Conservation (phyloP, 92 coral and sea anemone species). For the Porites rus region DNA sequence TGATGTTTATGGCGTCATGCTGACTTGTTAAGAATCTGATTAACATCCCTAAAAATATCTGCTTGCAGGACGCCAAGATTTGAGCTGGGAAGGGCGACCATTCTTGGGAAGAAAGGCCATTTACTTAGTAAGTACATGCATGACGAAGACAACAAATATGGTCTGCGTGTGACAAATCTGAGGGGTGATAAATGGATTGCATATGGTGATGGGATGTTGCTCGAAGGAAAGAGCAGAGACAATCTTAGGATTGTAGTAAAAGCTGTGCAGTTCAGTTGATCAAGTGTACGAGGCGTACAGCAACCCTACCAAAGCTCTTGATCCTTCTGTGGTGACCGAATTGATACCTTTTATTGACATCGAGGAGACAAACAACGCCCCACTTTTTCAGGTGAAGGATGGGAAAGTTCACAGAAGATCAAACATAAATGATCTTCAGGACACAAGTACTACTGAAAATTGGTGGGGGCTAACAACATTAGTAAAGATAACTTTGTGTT, state of each 20-base stretch:
- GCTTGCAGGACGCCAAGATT: constrained; percentile 65
- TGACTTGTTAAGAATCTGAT: not conserved
- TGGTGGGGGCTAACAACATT: constrained; percentile 61
- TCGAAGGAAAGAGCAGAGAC: constrained; percentile 26
- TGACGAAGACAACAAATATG: constrained; percentile 75
- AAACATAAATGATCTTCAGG: constrained; percentile 49
- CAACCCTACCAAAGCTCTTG: constrained; percentile 9
- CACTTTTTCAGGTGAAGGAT: constrained; percentile 62
- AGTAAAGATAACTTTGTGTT: not conserved
- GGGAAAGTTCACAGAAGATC: constrained; percentile 60
- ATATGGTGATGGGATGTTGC: constrained; percentile 75
- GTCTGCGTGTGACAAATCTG: constrained; percentile 74
- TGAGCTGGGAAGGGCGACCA: constrained; percentile 42
- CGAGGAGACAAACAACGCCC: constrained; percentile 65
- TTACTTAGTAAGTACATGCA: constrained; percentile 76
- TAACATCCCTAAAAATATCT: not conserved
- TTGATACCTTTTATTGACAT: constrained; percentile 66
- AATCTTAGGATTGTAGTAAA: constrained; percentile 26
- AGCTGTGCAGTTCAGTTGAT: constrained; percentile 68
- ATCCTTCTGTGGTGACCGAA: constrained; percentile 36
- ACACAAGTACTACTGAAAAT: constrained; percentile 30
- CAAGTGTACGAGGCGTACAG: constrained; percentile 59
- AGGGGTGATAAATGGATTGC: constrained; percentile 77
- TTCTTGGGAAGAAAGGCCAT: constrained; percentile 43
- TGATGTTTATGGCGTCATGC: too few species aligned